phyloP scores from a whole-genome alignment of 2,888 invertebrate species.

The Meliscaeva auricollis region DNA sequence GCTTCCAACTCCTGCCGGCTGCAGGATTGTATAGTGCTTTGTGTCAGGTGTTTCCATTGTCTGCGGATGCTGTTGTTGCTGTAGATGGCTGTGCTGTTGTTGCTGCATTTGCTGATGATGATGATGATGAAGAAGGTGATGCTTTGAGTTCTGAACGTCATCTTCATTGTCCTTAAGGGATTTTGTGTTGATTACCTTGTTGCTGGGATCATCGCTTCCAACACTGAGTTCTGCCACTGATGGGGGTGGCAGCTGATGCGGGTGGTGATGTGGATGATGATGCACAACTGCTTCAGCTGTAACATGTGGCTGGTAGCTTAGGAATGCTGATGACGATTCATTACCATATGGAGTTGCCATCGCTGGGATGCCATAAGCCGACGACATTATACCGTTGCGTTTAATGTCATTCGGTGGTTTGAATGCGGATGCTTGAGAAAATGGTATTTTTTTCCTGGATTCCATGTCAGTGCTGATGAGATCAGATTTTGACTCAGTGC shows the following conservation, averaged over 20 bases:
- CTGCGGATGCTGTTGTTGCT: constrained; percentile 68
- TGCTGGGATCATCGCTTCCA: constrained; percentile 78
- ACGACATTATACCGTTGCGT: constrained; percentile 84
- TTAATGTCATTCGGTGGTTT: constrained; percentile 89
- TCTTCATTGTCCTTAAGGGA: constrained; percentile 76
- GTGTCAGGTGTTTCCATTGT: constrained; percentile 84
- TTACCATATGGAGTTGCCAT: constrained; percentile 70
- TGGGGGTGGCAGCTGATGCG: constrained; percentile 75
- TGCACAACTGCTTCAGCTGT: constrained; percentile 57
- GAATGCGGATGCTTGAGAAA: constrained; percentile 91
- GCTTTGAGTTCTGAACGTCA: constrained; percentile 70
- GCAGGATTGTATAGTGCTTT: constrained; percentile 94
- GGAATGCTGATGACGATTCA: constrained; percentile 77
- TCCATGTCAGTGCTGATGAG: constrained; percentile 48
- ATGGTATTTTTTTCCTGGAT: constrained; percentile 85
- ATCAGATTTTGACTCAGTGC: constrained; percentile 58
- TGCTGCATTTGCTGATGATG: constrained; percentile 68
- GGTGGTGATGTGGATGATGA: constrained; percentile 61
- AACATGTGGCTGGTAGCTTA: constrained; percentile 79
- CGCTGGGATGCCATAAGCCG: constrained; percentile 70
- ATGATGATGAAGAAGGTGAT: constrained; percentile 73
- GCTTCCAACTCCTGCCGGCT: constrained; percentile 92
- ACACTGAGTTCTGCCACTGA: constrained; percentile 62
- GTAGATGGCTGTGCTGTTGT: constrained; percentile 52
- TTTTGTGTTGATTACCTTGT: constrained; percentile 76